Conservation (phyloP, 2,888 invertebrate genomes). For the Caenorhabditis panamensis region DNA sequence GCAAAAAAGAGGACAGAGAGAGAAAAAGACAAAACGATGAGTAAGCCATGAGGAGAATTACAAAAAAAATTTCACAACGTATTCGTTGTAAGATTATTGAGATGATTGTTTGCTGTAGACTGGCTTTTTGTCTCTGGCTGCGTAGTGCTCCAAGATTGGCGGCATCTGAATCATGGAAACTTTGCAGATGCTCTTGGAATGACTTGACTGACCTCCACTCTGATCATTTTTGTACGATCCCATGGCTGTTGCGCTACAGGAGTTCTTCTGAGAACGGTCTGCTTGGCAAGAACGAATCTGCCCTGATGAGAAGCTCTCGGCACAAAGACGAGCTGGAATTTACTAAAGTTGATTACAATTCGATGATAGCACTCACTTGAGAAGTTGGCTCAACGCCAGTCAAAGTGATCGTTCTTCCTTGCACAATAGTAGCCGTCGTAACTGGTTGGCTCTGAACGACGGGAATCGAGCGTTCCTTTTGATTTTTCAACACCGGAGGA, state of each 20-base stretch:
- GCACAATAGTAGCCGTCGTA: no score
- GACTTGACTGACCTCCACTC: background rate
- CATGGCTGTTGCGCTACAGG: background rate
- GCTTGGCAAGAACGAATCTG: background rate
- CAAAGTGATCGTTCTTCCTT: no score
- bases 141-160: conserved; percentile 10
- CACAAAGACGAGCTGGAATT: background rate
- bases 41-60: background rate
- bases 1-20: background rate
- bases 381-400: no score
- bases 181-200: background rate
- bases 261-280: background rate
- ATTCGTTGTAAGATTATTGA: background rate
- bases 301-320: background rate
- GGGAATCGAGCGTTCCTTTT: no score
- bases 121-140: background rate
- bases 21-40: background rate
- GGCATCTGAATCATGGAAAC: background rate
- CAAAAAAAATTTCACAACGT: background rate
- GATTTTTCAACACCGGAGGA: no score
- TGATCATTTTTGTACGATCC: background rate
- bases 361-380: no score
- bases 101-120: background rate
- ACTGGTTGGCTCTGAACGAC: no score
- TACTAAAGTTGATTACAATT: no score